phyloP scores from a whole-genome alignment of 2,113 vertebrate species.

The Hypanus sabinus region DNA sequence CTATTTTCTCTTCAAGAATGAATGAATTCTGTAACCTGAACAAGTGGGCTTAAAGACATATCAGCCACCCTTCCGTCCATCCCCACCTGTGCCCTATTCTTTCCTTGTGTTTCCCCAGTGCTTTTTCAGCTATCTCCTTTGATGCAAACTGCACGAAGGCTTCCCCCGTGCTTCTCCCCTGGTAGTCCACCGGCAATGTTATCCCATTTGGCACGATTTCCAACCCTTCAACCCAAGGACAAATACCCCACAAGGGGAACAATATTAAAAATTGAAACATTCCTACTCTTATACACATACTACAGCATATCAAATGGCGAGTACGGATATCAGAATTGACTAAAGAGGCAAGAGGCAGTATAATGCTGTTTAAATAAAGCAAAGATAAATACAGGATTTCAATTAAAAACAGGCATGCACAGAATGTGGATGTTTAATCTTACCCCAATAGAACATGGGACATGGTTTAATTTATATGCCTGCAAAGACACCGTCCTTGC shows the following conservation, averaged over 20 bases:
- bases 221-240: constrained; percentile 39
- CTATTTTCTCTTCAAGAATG: constrained; percentile 34
- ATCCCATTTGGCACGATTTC: constrained; percentile 41
- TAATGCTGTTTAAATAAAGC: constrained; percentile 35
- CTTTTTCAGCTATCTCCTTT: constrained; percentile 39
- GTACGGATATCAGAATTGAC: constrained; percentile 28
- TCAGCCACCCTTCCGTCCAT: constrained; percentile 63
- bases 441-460: not conserved
- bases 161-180: constrained; percentile 40
- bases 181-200: constrained; percentile 40
- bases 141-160: constrained; percentile 40
- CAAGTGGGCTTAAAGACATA: constrained; percentile 36
- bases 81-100: constrained; percentile 41
- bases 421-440: not conserved
- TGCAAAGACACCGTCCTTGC: not conserved
- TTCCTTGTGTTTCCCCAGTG: constrained; percentile 40
- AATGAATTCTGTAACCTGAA: constrained; percentile 36
- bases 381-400: not conserved
- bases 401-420: not conserved
- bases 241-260: constrained; percentile 74
- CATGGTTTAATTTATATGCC: not conserved
- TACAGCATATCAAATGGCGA: constrained; percentile 31
- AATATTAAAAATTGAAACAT: constrained; percentile 77
- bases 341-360: constrained; percentile 11
- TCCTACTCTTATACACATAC: constrained; percentile 36